Conservation (phyloP, 2,888 invertebrate genomes). For the Ectemnius cavifrons region DNA sequence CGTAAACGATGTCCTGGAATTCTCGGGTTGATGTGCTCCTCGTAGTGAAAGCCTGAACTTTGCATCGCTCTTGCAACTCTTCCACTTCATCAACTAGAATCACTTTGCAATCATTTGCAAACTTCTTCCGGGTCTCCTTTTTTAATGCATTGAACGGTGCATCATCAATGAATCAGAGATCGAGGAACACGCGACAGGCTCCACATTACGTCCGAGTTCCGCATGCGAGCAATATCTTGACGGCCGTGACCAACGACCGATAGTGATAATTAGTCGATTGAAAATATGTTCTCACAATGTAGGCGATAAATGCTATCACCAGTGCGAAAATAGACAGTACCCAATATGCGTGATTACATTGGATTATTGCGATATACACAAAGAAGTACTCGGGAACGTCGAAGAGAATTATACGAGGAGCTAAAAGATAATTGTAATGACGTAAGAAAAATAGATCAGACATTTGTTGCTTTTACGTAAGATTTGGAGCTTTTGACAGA, state of each 20-base stretch:
- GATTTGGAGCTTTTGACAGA: slow-evolving; percentile 10
- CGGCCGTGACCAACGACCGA: slow-evolving; percentile 35
- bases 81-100: slow-evolving; percentile 30
- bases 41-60: no score
- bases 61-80: background rate
- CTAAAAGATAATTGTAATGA: background rate
- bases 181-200: slow-evolving; percentile 23
- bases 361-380: background rate
- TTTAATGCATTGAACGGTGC: no score
- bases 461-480: background rate
- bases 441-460: slow-evolving; percentile 20
- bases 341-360: background rate
- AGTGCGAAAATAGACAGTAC: background rate
- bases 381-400: no score
- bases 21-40: background rate
- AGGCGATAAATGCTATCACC: background rate
- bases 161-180: background rate
- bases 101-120: slow-evolving; percentile 8
- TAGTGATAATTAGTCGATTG: slow-evolving; percentile 32
- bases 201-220: slow-evolving; percentile 17
- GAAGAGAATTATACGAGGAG: background rate
- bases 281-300: slow-evolving; percentile 10
- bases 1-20: slow-evolving; percentile 31
- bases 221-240: slow-evolving; percentile 6
- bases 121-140: slow-evolving; percentile 36